Percentiles rank a stretch among this genome's conserved stretches.
Evolutionary conservation across 2,797 vertebrate genomes (phyloP).

Genomic region (Brachymystax lenok): DNA sequence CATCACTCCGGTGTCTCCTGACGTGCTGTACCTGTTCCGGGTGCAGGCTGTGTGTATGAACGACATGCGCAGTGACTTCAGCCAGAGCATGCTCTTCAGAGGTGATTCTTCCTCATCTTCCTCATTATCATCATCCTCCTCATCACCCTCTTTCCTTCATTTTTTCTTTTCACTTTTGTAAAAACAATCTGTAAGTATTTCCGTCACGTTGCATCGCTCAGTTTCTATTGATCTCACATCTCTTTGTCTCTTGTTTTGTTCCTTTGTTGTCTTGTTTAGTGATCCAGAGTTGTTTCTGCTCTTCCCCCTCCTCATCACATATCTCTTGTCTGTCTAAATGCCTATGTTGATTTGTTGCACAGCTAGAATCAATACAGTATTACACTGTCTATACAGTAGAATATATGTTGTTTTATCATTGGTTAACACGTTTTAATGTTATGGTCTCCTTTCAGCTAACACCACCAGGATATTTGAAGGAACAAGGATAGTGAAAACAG

Average conservation of each 20-base stretch:
- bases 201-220: neutral
- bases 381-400: neutral
- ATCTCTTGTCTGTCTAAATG: neutral
- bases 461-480: conserved; percentile 97
- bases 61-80: conserved; percentile 98
- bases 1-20: conserved; percentile 91
- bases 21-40: conserved; percentile 95
- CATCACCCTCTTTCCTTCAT: neutral
- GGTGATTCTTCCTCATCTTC: conserved; percentile 70
- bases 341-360: too few relatives aligned
- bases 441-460: conserved; percentile 79
- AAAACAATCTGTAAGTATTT: neutral
- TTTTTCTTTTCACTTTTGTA: neutral
- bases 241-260: neutral
- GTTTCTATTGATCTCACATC: neutral
- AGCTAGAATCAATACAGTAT: neutral
- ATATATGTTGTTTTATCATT: neutral
- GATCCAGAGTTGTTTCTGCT: neutral
- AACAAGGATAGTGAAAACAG: conserved; percentile 95
- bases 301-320: too few relatives aligned
- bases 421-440: neutral
- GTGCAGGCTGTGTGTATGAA: conserved; percentile 94
- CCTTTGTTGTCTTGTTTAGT: neutral
- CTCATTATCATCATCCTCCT: neutral
- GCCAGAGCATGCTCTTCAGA: conserved; percentile 97